Percentiles rank a stretch among this genome's conserved stretches.
Conservation (phyloP, 2,888 invertebrate species). For the Eupeodes luniger region DNA sequence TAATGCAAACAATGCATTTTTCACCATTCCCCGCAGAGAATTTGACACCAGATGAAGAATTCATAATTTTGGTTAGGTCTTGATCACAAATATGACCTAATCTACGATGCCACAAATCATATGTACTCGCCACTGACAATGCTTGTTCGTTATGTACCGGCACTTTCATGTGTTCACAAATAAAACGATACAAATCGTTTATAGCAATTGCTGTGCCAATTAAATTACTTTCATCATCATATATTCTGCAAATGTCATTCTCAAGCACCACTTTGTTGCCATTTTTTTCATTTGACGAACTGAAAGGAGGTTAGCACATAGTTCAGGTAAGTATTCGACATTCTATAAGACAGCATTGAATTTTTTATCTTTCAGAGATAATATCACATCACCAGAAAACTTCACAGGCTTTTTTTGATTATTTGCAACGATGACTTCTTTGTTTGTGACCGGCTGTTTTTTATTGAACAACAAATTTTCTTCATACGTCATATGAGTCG, state of each 20-base stretch:
- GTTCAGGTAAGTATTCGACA: slow-evolving; percentile 53
- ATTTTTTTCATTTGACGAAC: slow-evolving; percentile 67
- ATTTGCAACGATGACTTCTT: slow-evolving; percentile 61
- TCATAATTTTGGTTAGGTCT: slow-evolving; percentile 54
- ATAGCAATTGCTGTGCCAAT: slow-evolving; percentile 58
- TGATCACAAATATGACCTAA: slow-evolving; percentile 76
- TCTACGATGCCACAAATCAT: slow-evolving; percentile 76
- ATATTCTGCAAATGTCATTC: slow-evolving; percentile 66
- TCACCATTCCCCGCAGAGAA: slow-evolving; percentile 48
- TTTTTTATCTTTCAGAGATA: slow-evolving; percentile 17
- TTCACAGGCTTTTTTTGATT: slow-evolving; percentile 50
- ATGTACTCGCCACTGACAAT: slow-evolving; percentile 16
- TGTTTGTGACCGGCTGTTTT: slow-evolving; percentile 29
- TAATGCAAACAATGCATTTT: slow-evolving; percentile 74
- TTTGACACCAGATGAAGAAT: slow-evolving; percentile 48
- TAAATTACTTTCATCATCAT: slow-evolving; percentile 42
- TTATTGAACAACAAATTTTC: slow-evolving; percentile 30
- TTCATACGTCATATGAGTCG: slow-evolving; percentile 58
- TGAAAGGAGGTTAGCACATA: slow-evolving; percentile 62
- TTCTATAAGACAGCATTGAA: slow-evolving; percentile 45
- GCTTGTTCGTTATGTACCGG: slow-evolving; percentile 11
- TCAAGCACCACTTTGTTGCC: slow-evolving; percentile 75
- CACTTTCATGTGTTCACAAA: slow-evolving; percentile 47
- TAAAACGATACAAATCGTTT: slow-evolving; percentile 64
- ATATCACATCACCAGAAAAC: slow-evolving; percentile 53